phyloP scores from a whole-genome alignment of 2,888 invertebrate genomes.

The Hipparchia semele region DNA sequence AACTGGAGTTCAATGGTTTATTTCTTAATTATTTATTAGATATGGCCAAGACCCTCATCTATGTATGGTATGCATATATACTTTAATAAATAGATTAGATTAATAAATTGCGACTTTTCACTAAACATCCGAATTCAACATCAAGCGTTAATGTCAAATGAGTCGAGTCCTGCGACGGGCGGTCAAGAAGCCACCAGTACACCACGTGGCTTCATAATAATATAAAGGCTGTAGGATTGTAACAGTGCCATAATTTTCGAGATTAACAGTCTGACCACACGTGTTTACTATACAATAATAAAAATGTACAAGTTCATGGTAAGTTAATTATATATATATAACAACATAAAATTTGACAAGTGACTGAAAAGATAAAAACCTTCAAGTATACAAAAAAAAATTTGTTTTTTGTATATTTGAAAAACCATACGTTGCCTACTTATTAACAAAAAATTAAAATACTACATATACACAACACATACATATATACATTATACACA shows the following conservation, averaged over 20 bases:
- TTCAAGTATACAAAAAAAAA: no score
- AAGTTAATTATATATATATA: slow-evolving; percentile 24
- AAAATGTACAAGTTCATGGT: slow-evolving; percentile 31
- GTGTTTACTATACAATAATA: slow-evolving; percentile 8
- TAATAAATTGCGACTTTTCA: neutral
- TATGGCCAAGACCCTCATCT: no score
- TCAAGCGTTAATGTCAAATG: neutral
- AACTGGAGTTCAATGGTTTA: no score
- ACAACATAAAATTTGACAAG: neutral
- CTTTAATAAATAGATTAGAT: no score
- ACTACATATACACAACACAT: no score
- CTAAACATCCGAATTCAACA: neutral
- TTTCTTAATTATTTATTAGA: no score
- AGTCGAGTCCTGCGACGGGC: neutral
- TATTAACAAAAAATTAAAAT: no score
- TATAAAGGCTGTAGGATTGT: slow-evolving; percentile 32
- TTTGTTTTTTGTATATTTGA: no score
- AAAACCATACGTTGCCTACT: no score
- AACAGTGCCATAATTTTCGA: slow-evolving; percentile 25
- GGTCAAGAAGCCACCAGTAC: neutral
- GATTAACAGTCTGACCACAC: slow-evolving; percentile 17
- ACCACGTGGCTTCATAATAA: neutral
- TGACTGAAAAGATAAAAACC: no score
- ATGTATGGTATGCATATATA: no score
- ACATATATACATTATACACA: no score